phyloP scores from a whole-genome alignment of 2,113 vertebrate genomes.

The Artemisiospiza belli region DNA sequence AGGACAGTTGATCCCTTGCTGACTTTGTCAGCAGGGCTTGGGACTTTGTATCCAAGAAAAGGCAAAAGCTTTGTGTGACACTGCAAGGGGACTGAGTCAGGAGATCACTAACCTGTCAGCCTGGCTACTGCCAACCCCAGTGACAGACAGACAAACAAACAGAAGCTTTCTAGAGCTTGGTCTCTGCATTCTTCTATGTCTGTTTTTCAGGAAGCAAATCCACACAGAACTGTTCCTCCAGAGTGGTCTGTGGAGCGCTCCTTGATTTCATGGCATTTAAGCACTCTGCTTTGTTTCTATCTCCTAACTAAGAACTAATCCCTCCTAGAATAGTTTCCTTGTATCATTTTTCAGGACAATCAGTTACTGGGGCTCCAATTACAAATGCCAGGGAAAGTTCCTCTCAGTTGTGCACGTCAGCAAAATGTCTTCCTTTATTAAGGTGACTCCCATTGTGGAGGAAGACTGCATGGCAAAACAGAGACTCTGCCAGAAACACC shows the following conservation, averaged over 20 bases:
- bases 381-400: background rate
- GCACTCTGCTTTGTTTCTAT: background rate
- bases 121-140: background rate
- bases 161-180: background rate
- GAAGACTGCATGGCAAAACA: background rate
- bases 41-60: background rate
- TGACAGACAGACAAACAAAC: background rate
- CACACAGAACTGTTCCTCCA: background rate
- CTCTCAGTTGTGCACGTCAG: background rate
- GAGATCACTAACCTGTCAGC: background rate
- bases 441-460: background rate
- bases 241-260: background rate
- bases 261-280: background rate
- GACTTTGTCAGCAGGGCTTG: background rate
- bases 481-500: background rate
- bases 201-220: background rate
- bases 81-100: background rate
- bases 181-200: background rate
- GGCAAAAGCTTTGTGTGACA: background rate
- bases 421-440: background rate
- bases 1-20: background rate
- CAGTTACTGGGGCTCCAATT: background rate
- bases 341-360: background rate
- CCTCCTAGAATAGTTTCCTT: background rate
- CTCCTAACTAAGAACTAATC: background rate